Conservation (phyloP, 2,797 vertebrate species). For the Chiloscyllium punctatum region DNA sequence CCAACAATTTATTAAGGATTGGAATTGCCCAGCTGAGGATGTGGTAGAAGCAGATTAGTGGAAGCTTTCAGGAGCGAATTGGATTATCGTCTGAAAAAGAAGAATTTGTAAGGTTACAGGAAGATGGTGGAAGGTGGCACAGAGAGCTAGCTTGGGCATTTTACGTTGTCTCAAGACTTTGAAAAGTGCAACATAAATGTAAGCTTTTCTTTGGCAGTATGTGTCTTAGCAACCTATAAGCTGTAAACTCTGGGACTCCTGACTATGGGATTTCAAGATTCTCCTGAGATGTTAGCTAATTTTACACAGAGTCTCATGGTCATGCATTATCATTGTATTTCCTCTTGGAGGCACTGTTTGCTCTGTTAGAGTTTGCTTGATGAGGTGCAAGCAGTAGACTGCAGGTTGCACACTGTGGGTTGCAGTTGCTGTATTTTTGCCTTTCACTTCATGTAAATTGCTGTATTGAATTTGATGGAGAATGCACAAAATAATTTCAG, state of each 20-base stretch:
- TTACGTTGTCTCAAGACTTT: not conserved
- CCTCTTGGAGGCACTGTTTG: slow-evolving; percentile 19
- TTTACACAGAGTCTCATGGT: not conserved
- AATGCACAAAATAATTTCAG: not conserved
- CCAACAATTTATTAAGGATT: too few species aligned
- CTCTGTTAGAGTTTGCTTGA: not conserved
- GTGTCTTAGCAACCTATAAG: not conserved
- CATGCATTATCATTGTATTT: not conserved
- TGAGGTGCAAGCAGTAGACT: not conserved
- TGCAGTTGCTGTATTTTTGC: not conserved
- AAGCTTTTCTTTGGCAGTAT: not conserved
- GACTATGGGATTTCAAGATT: not conserved
- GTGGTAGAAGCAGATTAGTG: too few species aligned
- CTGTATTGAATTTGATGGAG: not conserved
- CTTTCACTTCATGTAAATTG: not conserved
- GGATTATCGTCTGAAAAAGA: too few species aligned
- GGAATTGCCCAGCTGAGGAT: too few species aligned
- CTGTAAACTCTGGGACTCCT: not conserved
- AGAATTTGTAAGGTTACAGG: too few species aligned
- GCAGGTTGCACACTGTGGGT: not conserved
- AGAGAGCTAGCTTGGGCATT: not conserved
- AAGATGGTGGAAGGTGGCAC: too few species aligned
- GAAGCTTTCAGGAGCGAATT: too few species aligned
- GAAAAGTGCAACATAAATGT: not conserved
- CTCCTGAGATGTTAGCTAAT: not conserved